Conservation (phyloP, 2,888 invertebrate species). For the Himalopsyche anomala region DNA sequence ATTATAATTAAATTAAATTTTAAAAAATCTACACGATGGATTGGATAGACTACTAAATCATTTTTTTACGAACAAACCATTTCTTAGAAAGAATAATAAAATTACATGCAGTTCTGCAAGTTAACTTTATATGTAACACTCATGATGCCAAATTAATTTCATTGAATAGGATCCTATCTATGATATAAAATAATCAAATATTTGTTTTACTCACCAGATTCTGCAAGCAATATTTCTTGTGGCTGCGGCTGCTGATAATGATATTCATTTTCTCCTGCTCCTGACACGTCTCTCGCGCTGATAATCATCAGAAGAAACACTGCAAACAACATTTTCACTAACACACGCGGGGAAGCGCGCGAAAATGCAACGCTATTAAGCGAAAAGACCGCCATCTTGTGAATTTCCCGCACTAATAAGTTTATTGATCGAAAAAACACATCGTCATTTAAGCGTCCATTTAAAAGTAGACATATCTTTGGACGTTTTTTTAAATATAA, state of each 20-base stretch:
- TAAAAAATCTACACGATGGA: too few species aligned
- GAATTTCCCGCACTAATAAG: constrained; percentile 6
- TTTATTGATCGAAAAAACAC: not conserved
- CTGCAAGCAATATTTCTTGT: constrained; percentile 8
- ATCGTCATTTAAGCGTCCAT: not conserved
- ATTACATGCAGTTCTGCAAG: too few species aligned
- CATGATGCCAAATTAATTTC: too few species aligned
- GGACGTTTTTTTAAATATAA: not conserved
- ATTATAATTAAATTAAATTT: too few species aligned
- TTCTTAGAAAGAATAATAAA: too few species aligned
- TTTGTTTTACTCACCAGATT: not conserved
- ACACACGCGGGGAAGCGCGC: not conserved
- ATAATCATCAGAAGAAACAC: constrained; percentile 13
- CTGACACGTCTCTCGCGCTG: not conserved
- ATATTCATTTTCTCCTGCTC: constrained; percentile 10
- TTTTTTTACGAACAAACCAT: too few species aligned
- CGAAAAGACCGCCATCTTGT: not conserved
- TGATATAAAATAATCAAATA: too few species aligned
- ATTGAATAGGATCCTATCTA: too few species aligned
- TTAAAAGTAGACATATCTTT: not conserved
- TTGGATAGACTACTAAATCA: too few species aligned
- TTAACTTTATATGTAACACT: too few species aligned
- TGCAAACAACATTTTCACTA: constrained; percentile 18
- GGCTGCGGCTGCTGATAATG: constrained; percentile 9
- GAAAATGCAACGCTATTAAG: not conserved